Evolutionary conservation across 2,113 vertebrate genomes (phyloP), one percentile per base, ranked within the genome.

Genomic region (Cheilinus undulatus): DNA sequence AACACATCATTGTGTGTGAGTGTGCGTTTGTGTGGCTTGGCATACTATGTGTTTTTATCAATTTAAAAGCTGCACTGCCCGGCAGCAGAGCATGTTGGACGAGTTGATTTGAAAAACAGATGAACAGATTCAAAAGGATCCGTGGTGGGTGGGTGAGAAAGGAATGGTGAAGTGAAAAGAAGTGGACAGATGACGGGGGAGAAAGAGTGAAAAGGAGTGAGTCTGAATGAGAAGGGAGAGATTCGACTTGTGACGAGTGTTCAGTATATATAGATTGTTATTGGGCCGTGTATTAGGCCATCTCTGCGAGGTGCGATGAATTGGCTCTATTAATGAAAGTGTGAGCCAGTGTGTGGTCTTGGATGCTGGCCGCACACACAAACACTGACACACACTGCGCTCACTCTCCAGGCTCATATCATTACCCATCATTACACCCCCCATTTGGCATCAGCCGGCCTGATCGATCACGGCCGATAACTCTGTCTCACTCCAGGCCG

Each of bases 361-460:
- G 73, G 80, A 82, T 54, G 60, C 73, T 54, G 69, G 53, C 50
- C 53, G 50, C 68, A 63, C 66, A 69, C 43, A 63, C 73, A 74
- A 50, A 53, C 69, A 77, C 9, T 64, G 9, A 64, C 52, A 63
- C 68, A 65, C 72, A 57, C 75, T 53, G 50, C 67, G 74, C 68
- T 81, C 80, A 58, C 50, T 81, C 82, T 85, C 84, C 76, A 85
- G 88, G 78, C 89, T 93, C 85, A 89, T 92, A 93, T 92, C 90
- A 92, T 93, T 93, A 93, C 88, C 91, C 84, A 87, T 91, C 91
- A 92, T 92, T 93, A 92, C 92, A 90, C 89, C 87, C 92, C 90
- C 91, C 89, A 91, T 93, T 93, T 93, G 91, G 91, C 92, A 91
- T 88, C 82, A 90, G 87, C 82, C 76, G 67, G 80, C 88, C 83